Conservation (phyloP, 2,113 vertebrate genomes). For the Martes martes region DNA sequence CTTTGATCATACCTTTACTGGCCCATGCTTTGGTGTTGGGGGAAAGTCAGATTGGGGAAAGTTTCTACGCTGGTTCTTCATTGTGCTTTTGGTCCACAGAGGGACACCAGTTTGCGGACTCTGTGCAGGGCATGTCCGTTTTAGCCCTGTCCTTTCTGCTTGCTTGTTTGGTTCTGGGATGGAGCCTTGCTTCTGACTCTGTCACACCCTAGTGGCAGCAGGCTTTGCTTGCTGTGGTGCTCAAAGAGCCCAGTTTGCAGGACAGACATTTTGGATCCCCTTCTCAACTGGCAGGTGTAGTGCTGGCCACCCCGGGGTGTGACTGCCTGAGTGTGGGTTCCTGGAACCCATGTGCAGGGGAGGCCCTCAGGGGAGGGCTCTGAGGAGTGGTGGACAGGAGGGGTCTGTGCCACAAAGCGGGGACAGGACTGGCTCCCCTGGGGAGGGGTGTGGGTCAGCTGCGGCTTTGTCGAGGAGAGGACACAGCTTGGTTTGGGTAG, state of each 20-base stretch:
- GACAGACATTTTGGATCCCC: not conserved
- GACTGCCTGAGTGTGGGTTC: not conserved
- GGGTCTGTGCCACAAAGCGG: not conserved
- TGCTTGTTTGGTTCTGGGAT: not conserved
- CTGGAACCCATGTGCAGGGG: not conserved
- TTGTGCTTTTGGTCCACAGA: not conserved
- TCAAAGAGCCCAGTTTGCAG: not conserved
- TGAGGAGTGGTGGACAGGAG: not conserved
- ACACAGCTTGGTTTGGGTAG: not conserved
- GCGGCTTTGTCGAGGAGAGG: not conserved
- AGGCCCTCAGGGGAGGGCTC: not conserved
- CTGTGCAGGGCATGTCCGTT: not conserved
- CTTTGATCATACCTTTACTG: not conserved
- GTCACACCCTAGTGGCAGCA: not conserved
- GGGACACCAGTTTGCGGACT: not conserved
- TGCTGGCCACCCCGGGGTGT: fast-evolving
- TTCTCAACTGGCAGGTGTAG: not conserved
- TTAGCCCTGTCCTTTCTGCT: too few species aligned
- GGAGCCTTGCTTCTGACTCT: not conserved
- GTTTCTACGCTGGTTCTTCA: not conserved
- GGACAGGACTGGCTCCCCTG: not conserved
- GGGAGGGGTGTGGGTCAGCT: too few species aligned
- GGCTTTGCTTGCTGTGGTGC: not conserved
- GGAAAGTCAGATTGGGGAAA: not conserved
- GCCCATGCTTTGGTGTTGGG: not conserved